Base-by-base conservation (phyloP, 2,888 invertebrate genomes). In the Agrochola lychnidis region DNA sequence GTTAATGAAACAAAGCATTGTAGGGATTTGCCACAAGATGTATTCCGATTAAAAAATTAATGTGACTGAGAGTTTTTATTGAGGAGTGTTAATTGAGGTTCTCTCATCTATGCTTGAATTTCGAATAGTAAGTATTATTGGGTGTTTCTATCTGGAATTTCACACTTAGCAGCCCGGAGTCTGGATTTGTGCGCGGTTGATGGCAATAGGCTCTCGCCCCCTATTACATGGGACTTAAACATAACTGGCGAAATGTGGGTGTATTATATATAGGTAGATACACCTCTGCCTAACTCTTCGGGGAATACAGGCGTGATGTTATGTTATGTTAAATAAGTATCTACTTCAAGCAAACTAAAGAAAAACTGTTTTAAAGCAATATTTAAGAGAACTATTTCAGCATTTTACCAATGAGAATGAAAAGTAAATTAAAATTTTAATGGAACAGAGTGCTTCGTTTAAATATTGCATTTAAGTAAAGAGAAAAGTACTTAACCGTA, bases 401-500 rank as follows among this genome's bases (percentile, higher is more conserved):
- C 22, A 42, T n/a, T 71, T 4, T 45, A 51, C 22, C n/a, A 36
- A 30, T 22, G 48, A 42, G 19, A 61, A 57, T 25, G 36, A 61
- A 69, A 79, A 69, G 30, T 25, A 68, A 69, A 56, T 59, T 4
- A 16, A 53, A 62, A 70, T 45, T 36, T 2, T 40, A 16, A 79
- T 67, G 36, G 48, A 70, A 40, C 51, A 22, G 51, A 72, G 45
- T 70, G 70, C 59, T 83, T 62, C 25, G 48, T 71, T 61, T 61
- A 56, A 83, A 74, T 69, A 79, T 78, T 74, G 74, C 45, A 84
- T 61, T 71, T 68, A 61, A 42, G 53, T 53, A 56, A 70, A 70
- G 42, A 51, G n/a, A 79, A 68, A 76, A 70, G 42, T 73, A 57
- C 62, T 73, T 78, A 79, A 57, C 56, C 57, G 64, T 71, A 36